Evolutionary conservation across 2,797 vertebrate species (phyloP), one percentile per base, ranked within the genome.

Genomic region (Mus spretus): DNA sequence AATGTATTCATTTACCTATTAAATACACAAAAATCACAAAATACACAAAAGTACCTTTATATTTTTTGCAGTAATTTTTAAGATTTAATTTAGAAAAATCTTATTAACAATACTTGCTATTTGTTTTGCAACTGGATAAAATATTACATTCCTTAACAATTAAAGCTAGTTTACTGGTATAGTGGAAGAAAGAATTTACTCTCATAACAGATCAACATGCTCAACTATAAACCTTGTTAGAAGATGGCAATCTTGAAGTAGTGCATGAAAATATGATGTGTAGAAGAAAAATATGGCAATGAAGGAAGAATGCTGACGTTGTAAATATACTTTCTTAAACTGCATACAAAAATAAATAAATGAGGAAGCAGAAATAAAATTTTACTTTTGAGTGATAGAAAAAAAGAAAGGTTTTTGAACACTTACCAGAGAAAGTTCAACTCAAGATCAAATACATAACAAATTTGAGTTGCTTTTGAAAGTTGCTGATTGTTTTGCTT

Each of bases 171-270:
- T 83, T 44, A 31, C 1, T 3, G 34, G 0, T 10, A 22, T 28
- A 31, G 61, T 12, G 88, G 17, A 80, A 40, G 12, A 87, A 93
- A 93, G 9, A 78, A 81, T 11, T 93, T 96, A 84, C 40, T 91
- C 19, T 53, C 15, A 61, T 70, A 59, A 26, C 53, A 83, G 24
- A 86, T 89, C 20, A 89, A 81, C 17, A 91, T 1, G 37, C 75
- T 77, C 8, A 81, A 34, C 87, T 91, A 61, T 3, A 84, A 95
- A 84, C 19, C 88, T 10, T 67, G 91, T 94, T 93, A 93, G 53
- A 93, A 93, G 47, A 47, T 24, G 31, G 20, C 80, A 26, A 94
- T 63, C 28, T 22, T 91, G 70, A 93, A 15, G n/a, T 26, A 34
- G 2, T 53, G 37, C 5, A 65, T 89, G 17, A 28, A 96, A 12